Evolutionary conservation across 2,888 invertebrate genomes (phyloP).

Genomic region (Lissocephala sabroskyi): DNA sequence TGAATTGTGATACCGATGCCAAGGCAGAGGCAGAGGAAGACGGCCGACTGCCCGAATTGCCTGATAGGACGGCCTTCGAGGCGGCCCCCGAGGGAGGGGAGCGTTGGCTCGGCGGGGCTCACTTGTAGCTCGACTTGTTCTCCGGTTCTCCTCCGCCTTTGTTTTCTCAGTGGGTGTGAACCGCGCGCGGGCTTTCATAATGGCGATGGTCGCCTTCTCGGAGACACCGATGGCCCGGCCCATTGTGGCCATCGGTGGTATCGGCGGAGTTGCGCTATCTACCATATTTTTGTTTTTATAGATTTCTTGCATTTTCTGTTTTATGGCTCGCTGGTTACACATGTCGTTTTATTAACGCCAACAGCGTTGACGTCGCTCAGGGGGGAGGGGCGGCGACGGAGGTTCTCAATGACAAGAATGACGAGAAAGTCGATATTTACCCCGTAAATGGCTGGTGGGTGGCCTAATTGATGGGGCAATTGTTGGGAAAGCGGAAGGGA

Average conservation of each 20-base stretch:
- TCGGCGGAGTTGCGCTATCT: constrained; percentile 27
- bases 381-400: too few relatives aligned
- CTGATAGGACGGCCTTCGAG: not conserved
- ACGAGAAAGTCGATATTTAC: too few relatives aligned
- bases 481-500: too few relatives aligned
- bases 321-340: constrained; percentile 4
- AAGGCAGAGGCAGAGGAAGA: constrained; percentile 16
- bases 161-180: constrained; percentile 31
- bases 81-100: too few relatives aligned
- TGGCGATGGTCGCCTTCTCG: constrained; percentile 34
- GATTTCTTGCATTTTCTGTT: constrained; percentile 41
- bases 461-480: too few relatives aligned
- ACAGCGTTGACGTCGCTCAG: too few relatives aligned
- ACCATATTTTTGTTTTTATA: constrained; percentile 21
- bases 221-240: too few relatives aligned
- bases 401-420: too few relatives aligned
- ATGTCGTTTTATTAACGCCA: not conserved
- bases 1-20: constrained; percentile 56
- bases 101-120: too few relatives aligned
- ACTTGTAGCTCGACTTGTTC: too few relatives aligned
- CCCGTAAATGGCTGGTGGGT: too few relatives aligned
- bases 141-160: constrained; percentile 18
- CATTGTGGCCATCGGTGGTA: constrained; percentile 14
- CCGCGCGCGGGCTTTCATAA: constrained; percentile 10
- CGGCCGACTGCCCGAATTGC: not conserved